Evolutionary conservation across 2,888 invertebrate species (phyloP).

Genomic region (Sesia bembeciformis): DNA sequence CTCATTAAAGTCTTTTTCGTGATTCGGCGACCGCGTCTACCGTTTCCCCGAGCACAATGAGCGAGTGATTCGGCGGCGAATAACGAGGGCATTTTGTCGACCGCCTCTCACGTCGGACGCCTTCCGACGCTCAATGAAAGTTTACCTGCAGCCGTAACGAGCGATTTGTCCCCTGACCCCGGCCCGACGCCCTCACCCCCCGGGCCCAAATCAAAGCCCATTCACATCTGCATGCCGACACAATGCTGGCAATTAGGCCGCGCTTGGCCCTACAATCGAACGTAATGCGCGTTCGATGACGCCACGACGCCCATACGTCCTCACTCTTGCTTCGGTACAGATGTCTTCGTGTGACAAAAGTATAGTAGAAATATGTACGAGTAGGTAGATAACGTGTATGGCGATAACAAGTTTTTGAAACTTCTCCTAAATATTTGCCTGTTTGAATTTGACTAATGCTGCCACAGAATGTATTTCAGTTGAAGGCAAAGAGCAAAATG

Average conservation of each 20-base stretch:
- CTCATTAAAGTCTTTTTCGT: conserved; percentile 74
- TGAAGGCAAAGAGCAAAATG: too few species aligned
- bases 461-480: too few species aligned
- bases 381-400: too few species aligned
- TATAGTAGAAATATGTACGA: too few species aligned
- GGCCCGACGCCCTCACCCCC: conserved; percentile 45
- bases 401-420: too few species aligned
- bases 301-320: conserved; percentile 9
- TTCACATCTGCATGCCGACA: conserved; percentile 76
- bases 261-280: conserved; percentile 68
- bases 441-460: too few species aligned
- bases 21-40: conserved; percentile 71
- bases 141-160: conserved; percentile 75
- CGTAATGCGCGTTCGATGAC: conserved; percentile 67
- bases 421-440: too few species aligned
- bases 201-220: conserved; percentile 74
- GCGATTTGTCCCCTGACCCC: conserved; percentile 73
- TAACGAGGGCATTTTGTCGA: conserved; percentile 75
- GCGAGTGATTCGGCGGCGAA: conserved; percentile 74
- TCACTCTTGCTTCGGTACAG: background rate
- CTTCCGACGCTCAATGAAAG: conserved; percentile 75
- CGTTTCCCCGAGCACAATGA: conserved; percentile 73
- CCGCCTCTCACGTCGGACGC: conserved; percentile 73
- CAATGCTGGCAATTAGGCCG: conserved; percentile 75
- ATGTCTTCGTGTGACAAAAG: too few species aligned